These are phyloP conservation scores for Xanthia icteritia DNA, from an alignment of 2,888 invertebrate genomes.

Conservation along the genomic window DNA sequence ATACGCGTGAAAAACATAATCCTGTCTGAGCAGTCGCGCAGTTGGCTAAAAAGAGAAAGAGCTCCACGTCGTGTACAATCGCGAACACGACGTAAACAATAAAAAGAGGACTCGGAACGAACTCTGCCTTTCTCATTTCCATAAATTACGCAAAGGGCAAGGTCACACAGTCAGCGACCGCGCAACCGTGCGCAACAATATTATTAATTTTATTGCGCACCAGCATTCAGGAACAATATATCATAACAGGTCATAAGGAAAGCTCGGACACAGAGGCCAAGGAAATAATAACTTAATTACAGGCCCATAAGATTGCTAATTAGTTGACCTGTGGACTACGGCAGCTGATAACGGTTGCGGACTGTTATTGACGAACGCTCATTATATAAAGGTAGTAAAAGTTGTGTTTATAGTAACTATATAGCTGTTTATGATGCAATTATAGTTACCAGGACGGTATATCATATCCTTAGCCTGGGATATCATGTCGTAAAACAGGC, in stretches of 20 bases:
- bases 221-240: slow-evolving; percentile 71
- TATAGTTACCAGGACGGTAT: slow-evolving; percentile 14
- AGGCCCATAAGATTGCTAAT: slow-evolving; percentile 50
- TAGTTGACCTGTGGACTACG: slow-evolving; percentile 35
- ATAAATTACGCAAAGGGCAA: slow-evolving; percentile 63
- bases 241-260: slow-evolving; percentile 70
- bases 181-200: slow-evolving; percentile 43
- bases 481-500: background rate
- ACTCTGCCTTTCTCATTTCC: slow-evolving; percentile 58
- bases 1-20: background rate
- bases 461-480: slow-evolving; percentile 1
- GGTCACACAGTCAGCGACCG: slow-evolving; percentile 60
- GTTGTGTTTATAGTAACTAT: slow-evolving; percentile 11
- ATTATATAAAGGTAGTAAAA: slow-evolving; percentile 6
- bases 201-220: slow-evolving; percentile 70
- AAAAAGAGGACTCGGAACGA: slow-evolving; percentile 55
- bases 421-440: slow-evolving; percentile 14
- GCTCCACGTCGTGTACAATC: slow-evolving; percentile 2
- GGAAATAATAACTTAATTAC: slow-evolving; percentile 61
- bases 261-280: slow-evolving; percentile 23
- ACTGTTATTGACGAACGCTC: slow-evolving; percentile 50
- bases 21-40: background rate
- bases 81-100: slow-evolving; percentile 43
- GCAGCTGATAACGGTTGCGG: slow-evolving; percentile 30
- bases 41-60: background rate